These are phyloP conservation scores for Cassiopea xamachana DNA, from an alignment of 30 jellyfish, hydroid and myxozoan species.

Conservation along the genomic window DNA sequence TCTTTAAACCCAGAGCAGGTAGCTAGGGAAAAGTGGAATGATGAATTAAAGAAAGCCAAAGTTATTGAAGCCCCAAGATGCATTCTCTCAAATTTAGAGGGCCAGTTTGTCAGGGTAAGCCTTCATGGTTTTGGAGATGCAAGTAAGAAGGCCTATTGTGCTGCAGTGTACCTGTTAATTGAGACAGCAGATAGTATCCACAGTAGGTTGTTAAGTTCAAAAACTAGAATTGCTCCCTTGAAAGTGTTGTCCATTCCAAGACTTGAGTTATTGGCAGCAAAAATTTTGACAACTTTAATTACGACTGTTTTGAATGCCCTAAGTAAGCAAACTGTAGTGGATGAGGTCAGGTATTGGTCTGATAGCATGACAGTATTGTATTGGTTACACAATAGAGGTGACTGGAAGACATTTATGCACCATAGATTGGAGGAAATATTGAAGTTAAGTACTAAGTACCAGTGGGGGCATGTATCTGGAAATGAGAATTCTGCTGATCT, in stretches of 20 bases:
- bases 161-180: slow-evolving; percentile 16
- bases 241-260: slow-evolving; percentile 44
- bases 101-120: slow-evolving; percentile 11
- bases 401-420: slow-evolving; percentile 50
- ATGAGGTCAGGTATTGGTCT: slow-evolving; percentile 20
- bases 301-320: slow-evolving; percentile 17
- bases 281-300: slow-evolving; percentile 6
- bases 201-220: slow-evolving; percentile 27
- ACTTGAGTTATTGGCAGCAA: slow-evolving; percentile 40
- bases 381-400: slow-evolving; percentile 40
- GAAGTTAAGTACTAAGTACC: slow-evolving; percentile 6
- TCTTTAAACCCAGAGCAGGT: slow-evolving; percentile 17
- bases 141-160: slow-evolving; percentile 47
- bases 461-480: slow-evolving; percentile 35
- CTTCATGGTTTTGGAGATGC: slow-evolving; percentile 52
- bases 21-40: slow-evolving; percentile 30
- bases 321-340: background rate
- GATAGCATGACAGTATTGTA: slow-evolving; percentile 45
- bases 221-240: slow-evolving; percentile 52
- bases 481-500: slow-evolving; percentile 61
- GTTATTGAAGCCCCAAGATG: slow-evolving; percentile 29
- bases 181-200: slow-evolving; percentile 19
- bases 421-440: slow-evolving; percentile 41
- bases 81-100: background rate
- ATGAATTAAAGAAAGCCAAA: background rate